A percentile compares a stretch with the other conserved stretches of the same genome.
Evolutionary conservation across 2,113 vertebrate species (phyloP).

Genomic region (Cyprinodon variegatus): DNA sequence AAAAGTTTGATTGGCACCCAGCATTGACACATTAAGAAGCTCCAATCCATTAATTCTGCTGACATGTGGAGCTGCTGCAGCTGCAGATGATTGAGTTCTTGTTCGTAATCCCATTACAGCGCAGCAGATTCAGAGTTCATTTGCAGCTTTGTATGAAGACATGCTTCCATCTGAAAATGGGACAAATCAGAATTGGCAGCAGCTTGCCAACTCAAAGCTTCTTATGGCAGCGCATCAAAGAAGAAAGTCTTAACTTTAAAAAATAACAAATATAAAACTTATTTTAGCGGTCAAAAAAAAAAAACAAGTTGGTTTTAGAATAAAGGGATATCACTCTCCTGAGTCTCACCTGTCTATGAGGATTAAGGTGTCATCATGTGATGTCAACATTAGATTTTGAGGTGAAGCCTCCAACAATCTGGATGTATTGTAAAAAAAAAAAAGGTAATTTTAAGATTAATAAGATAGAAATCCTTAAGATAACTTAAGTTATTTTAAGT

Average conservation of each 20-base stretch:
- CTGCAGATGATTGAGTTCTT: constrained; percentile 59
- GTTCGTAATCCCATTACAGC: constrained; percentile 69
- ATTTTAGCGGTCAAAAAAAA: constrained; percentile 35
- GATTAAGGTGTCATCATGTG: neutral
- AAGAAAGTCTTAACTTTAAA: constrained; percentile 29
- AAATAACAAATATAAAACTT: constrained; percentile 34
- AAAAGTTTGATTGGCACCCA: constrained; percentile 32
- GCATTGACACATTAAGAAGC: constrained; percentile 10
- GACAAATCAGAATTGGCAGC: constrained; percentile 52
- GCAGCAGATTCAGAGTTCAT: constrained; percentile 58
- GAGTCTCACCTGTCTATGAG: neutral
- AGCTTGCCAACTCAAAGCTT: constrained; percentile 51
- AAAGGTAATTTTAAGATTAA: too few relatives aligned
- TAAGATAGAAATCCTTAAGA: too few relatives aligned
- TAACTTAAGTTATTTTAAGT: too few relatives aligned
- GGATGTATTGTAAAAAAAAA: neutral
- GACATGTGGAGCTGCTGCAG: constrained; percentile 29
- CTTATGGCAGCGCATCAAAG: constrained; percentile 42
- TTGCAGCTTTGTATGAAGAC: constrained; percentile 50
- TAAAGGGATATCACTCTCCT: neutral
- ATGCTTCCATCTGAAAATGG: constrained; percentile 45
- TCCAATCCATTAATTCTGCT: constrained; percentile 13
- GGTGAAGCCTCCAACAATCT: neutral
- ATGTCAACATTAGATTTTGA: neutral
- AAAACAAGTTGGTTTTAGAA: neutral